A percentile compares a stretch with the other conserved stretches of the same genome.
Evolutionary conservation across 2,113 vertebrate species (phyloP).

Genomic region (Loxodonta africana): DNA sequence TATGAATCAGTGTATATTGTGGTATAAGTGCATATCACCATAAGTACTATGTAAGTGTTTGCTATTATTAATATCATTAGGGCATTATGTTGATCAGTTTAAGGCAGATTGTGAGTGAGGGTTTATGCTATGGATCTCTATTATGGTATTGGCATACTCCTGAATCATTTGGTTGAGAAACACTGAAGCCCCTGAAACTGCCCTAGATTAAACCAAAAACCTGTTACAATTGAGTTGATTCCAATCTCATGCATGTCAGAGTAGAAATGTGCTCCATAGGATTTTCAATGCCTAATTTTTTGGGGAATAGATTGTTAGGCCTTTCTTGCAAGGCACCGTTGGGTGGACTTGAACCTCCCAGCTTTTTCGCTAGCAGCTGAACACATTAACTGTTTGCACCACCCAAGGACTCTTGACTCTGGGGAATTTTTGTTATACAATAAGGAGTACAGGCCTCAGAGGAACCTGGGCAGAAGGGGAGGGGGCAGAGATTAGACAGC

Average conservation of each 20-base stretch:
- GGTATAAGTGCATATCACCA: not conserved
- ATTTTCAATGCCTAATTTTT: not conserved
- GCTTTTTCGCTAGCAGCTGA: not conserved
- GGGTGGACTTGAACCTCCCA: not conserved
- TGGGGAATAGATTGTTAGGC: not conserved
- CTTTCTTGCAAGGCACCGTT: not conserved
- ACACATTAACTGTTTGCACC: not conserved
- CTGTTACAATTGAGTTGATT: not conserved
- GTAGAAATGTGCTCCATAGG: not conserved
- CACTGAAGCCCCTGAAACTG: not conserved
- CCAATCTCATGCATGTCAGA: not conserved
- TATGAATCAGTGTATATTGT: not conserved
- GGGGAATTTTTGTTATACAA: not conserved
- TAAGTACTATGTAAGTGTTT: not conserved
- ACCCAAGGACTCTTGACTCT: not conserved
- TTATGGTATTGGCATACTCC: not conserved
- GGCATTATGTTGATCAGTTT: not conserved
- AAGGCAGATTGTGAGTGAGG: not conserved
- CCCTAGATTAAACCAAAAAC: not conserved
- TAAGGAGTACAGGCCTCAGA: not conserved
- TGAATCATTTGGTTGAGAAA: not conserved
- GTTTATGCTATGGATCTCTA: not conserved
- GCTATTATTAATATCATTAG: not conserved
- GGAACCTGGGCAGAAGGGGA: not conserved
- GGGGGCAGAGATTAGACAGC: rapidly evolving